A percentile compares a stretch with the other conserved stretches of the same genome.
Evolutionary conservation across 2,113 vertebrate species (phyloP).

Genomic region (Ovis aries): ARS-UI_Ramb_v3.0 NC_056068.1:61025001-61025500

Average conservation of each 20-base stretch:
- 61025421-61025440: constrained; percentile 88
- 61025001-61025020: neutral
- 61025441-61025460: constrained; percentile 86
- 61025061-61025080: neutral
- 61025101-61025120: constrained; percentile 81
- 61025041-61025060: neutral
- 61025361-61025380: constrained; percentile 42
- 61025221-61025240: constrained; percentile 73
- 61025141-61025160: constrained; percentile 90
- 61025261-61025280: constrained; percentile 78
- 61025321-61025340: constrained; percentile 56
- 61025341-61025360: constrained; percentile 28
- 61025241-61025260: constrained; percentile 81
- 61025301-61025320: constrained; percentile 65
- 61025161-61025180: constrained; percentile 90
- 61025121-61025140: constrained; percentile 83
- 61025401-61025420: constrained; percentile 3
- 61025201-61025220: constrained; percentile 77
- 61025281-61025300: constrained; percentile 53
- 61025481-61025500: constrained; percentile 85
- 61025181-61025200: constrained; percentile 86
- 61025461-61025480: constrained; percentile 78
- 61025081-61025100: neutral
- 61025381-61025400: neutral
- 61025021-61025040: neutral